Percentiles rank a stretch among this genome's conserved stretches.
Conservation (phyloP, 2,888 invertebrate species). For the Pharmacophagus antenor region DNA sequence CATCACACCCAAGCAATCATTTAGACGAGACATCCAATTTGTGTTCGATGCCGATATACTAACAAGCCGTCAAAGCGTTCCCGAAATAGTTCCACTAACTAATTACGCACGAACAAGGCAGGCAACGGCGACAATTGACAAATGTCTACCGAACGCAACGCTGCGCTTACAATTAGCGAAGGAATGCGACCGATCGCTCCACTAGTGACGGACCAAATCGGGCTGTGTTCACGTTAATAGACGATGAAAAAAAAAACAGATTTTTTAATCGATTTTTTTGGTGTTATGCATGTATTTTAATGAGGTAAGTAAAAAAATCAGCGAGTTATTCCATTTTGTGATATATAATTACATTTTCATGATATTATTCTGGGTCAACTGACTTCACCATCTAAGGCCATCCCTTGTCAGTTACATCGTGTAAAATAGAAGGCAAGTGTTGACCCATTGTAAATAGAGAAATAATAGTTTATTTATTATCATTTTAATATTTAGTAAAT, state of each 20-base stretch:
- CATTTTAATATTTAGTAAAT: too few species aligned
- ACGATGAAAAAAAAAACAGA: background rate
- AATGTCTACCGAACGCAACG: conserved; percentile 67
- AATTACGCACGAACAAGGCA: conserved; percentile 66
- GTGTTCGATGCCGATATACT: conserved; percentile 78
- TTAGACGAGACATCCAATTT: conserved; percentile 77
- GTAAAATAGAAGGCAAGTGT: too few species aligned
- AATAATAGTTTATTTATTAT: too few species aligned
- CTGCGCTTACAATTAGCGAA: conserved; percentile 75
- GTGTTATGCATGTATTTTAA: too few species aligned
- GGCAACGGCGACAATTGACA: conserved; percentile 75
- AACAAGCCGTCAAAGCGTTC: conserved; percentile 79
- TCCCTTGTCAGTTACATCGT: too few species aligned
- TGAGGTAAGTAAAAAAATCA: too few species aligned
- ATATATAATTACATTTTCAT: too few species aligned
- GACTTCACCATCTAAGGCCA: too few species aligned
- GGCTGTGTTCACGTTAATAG: conserved; percentile 34
- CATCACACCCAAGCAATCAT: conserved; percentile 60
- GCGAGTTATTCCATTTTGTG: too few species aligned
- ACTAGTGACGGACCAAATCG: conserved; percentile 48
- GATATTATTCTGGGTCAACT: too few species aligned
- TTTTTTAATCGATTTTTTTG: background rate
- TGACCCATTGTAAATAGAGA: too few species aligned
- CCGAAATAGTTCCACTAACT: conserved; percentile 72
- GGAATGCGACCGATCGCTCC: conserved; percentile 69